Percentiles rank a stretch among this genome's conserved stretches.
Evolutionary conservation across 2,888 invertebrate species (phyloP).

Genomic region (Prosopocoilus inquinatus): DNA sequence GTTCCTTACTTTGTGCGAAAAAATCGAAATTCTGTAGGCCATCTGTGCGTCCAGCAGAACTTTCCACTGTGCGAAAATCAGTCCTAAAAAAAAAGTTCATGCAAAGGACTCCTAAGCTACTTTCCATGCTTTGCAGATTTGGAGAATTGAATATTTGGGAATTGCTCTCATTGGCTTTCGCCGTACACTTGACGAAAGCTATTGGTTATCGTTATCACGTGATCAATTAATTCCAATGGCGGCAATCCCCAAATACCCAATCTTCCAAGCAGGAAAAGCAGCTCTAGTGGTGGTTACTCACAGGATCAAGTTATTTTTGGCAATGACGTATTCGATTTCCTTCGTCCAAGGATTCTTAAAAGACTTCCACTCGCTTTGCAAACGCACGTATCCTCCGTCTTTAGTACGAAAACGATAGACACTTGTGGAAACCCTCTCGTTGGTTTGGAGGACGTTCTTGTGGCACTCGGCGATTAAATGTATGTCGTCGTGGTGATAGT

Average conservation of each 20-base stretch:
- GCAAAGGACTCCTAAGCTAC: too few species aligned
- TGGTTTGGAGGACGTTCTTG: slow-evolving; percentile 69
- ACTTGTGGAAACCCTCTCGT: slow-evolving; percentile 64
- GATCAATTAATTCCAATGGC: too few species aligned
- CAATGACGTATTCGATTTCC: slow-evolving; percentile 87
- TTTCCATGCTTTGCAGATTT: too few species aligned
- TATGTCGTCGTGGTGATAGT: slow-evolving; percentile 81
- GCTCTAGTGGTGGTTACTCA: slow-evolving; percentile 52
- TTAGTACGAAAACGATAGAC: slow-evolving; percentile 79
- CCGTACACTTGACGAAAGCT: too few species aligned
- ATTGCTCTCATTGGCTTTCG: too few species aligned
- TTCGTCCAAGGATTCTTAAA: slow-evolving; percentile 96
- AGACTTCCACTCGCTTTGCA: slow-evolving; percentile 84
- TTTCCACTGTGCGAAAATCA: slow-evolving; percentile 54
- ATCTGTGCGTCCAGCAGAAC: slow-evolving; percentile 51
- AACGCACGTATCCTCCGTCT: slow-evolving; percentile 67
- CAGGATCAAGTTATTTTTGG: slow-evolving; percentile 78
- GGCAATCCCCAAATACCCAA: too few species aligned
- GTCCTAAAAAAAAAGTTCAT: slow-evolving; percentile 37
- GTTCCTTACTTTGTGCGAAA: slow-evolving; percentile 53
- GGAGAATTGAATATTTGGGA: too few species aligned
- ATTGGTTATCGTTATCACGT: too few species aligned
- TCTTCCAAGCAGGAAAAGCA: too few species aligned
- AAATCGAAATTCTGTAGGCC: slow-evolving; percentile 56
- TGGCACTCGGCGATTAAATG: slow-evolving; percentile 78